phyloP scores from a whole-genome alignment of 2,888 invertebrate genomes.

The Acrocyrtus sp. region DNA sequence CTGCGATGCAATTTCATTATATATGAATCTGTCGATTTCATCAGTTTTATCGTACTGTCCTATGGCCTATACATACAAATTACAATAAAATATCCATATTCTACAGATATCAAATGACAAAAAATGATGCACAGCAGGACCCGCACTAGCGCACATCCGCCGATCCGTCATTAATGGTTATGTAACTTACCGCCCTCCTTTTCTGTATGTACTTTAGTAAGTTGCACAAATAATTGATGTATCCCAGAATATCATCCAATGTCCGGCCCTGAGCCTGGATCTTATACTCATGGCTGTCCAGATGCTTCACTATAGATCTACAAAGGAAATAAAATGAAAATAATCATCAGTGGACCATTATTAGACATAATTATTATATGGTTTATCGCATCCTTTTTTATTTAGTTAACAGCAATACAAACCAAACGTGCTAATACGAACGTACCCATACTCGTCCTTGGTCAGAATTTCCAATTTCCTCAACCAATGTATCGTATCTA shows the following conservation, averaged over 20 bases:
- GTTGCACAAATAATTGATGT: slow-evolving; percentile 18
- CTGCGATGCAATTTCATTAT: slow-evolving; percentile 17
- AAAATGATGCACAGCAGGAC: too few species aligned
- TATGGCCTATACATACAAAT: slow-evolving; percentile 1
- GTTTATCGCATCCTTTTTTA: too few species aligned
- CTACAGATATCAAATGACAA: too few species aligned
- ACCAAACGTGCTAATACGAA: too few species aligned
- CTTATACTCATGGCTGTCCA: slow-evolving; percentile 19
- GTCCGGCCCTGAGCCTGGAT: slow-evolving; percentile 20
- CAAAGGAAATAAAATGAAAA: neutral
- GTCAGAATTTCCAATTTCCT: neutral
- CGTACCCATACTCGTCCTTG: slow-evolving; percentile 2
- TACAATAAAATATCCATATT: too few species aligned
- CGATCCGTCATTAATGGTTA: too few species aligned
- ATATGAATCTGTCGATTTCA: slow-evolving; percentile 37
- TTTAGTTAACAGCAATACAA: neutral
- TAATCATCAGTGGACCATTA: too few species aligned
- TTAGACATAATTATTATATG: too few species aligned
- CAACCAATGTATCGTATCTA: slow-evolving; percentile 4
- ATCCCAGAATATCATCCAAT: slow-evolving; percentile 17
- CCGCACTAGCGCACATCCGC: too few species aligned
- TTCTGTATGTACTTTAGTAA: slow-evolving; percentile 8
- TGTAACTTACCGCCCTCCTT: slow-evolving; percentile 3
- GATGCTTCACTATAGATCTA: neutral
- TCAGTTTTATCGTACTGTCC: slow-evolving; percentile 10